Percentiles rank a stretch among this genome's conserved stretches.
Evolutionary conservation across 2,888 invertebrate species (phyloP).

Genomic region (Orchesella flavescens): DNA sequence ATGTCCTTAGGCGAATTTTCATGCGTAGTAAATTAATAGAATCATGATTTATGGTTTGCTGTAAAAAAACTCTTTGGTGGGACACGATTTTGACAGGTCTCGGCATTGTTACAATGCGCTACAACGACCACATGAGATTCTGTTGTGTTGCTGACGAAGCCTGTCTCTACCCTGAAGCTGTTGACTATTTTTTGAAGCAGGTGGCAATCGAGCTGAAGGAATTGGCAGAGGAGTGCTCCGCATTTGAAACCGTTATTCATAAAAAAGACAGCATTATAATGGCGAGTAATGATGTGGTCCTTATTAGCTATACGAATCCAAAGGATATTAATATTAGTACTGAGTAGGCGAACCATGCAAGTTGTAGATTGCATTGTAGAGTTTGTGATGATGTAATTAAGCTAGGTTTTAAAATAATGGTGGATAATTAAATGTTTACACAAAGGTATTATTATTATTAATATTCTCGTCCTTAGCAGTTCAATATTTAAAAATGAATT

Average conservation of each 20-base stretch:
- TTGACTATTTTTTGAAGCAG: slow-evolving; percentile 61
- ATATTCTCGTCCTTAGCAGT: too few species aligned
- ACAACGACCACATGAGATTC: slow-evolving; percentile 65
- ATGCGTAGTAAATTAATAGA: not conserved
- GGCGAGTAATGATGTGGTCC: slow-evolving; percentile 16
- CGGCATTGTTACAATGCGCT: slow-evolving; percentile 66
- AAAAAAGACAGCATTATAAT: slow-evolving; percentile 17
- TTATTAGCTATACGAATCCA: slow-evolving; percentile 22
- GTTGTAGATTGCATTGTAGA: not conserved
- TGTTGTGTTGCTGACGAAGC: slow-evolving; percentile 67
- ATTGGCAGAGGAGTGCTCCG: slow-evolving; percentile 61
- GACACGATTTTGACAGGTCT: slow-evolving; percentile 53
- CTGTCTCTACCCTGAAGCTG: slow-evolving; percentile 65
- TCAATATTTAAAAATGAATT: too few species aligned
- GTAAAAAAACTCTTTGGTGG: too few species aligned
- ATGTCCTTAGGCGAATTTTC: not conserved
- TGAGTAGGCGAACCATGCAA: slow-evolving; percentile 40
- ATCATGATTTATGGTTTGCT: too few species aligned
- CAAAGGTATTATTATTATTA: not conserved
- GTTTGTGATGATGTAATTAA: not conserved
- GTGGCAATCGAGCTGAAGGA: slow-evolving; percentile 59
- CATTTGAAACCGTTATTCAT: slow-evolving; percentile 36
- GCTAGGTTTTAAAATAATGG: not conserved
- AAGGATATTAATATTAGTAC: slow-evolving; percentile 34
- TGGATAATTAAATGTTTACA: too few species aligned